phyloP scores from a whole-genome alignment of 2,888 invertebrate genomes.

The Colostygia pectinataria region DNA sequence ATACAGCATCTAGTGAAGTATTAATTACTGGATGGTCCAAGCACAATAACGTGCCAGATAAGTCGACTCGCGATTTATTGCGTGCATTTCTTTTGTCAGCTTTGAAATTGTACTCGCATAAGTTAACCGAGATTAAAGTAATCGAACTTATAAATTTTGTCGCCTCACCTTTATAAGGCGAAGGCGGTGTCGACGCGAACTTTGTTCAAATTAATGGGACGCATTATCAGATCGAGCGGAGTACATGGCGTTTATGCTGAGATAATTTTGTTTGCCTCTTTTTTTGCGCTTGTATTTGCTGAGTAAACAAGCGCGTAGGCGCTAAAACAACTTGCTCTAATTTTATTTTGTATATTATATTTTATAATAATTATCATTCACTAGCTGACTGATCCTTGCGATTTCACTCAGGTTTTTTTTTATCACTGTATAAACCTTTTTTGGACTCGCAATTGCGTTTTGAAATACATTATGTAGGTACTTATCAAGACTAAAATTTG shows the following conservation, averaged over 20 bases:
- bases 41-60: constrained; percentile 75
- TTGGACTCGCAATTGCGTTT: too few species aligned
- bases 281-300: constrained; percentile 49
- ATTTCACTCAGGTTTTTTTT: too few species aligned
- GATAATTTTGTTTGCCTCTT: constrained; percentile 77
- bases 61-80: constrained; percentile 74
- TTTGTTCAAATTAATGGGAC: constrained; percentile 81
- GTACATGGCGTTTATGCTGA: constrained; percentile 82
- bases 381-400: too few species aligned
- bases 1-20: constrained; percentile 14
- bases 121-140: constrained; percentile 83
- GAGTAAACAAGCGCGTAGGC: constrained; percentile 30
- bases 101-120: constrained; percentile 83
- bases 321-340: too few species aligned
- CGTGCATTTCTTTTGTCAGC: constrained; percentile 83
- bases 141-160: constrained; percentile 84
- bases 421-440: too few species aligned
- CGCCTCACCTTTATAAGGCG: constrained; percentile 81
- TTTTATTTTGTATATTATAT: too few species aligned
- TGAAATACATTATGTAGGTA: too few species aligned
- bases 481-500: too few species aligned
- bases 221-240: constrained; percentile 80
- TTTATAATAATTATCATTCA: too few species aligned
- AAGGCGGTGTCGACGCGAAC: constrained; percentile 80
- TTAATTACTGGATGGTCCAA: constrained; percentile 52